Conservation (phyloP, 2,113 vertebrate species). For the Taxidea taxus region DNA sequence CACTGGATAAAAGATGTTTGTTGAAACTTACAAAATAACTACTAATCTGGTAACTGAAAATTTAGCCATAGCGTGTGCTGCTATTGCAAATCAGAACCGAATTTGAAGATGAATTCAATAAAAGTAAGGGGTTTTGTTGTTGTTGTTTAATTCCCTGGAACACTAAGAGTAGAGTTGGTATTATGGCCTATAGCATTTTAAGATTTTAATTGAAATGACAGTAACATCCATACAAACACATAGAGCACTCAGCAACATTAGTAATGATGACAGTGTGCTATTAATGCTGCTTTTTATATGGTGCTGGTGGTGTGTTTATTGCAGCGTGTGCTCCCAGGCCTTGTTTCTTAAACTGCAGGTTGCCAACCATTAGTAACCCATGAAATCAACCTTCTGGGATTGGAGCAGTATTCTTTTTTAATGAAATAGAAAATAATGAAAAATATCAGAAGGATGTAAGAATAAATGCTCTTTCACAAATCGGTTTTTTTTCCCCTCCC, state of each 20-base stretch:
- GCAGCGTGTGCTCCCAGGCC: neutral
- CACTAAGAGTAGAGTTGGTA: neutral
- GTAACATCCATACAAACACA: neutral
- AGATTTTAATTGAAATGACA: conserved; percentile 63
- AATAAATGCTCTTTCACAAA: neutral
- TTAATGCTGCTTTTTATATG: neutral
- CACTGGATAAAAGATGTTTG: neutral
- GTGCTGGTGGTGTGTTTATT: neutral
- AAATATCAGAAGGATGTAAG: neutral
- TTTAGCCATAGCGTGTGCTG: neutral
- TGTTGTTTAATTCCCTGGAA: neutral
- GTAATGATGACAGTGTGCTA: neutral
- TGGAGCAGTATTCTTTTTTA: neutral
- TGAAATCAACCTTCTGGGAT: neutral
- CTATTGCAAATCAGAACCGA: conserved; percentile 5
- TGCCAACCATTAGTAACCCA: neutral
- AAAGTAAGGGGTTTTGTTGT: neutral
- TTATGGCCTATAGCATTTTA: neutral
- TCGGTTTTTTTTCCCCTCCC: neutral
- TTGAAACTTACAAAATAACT: conserved; percentile 37
- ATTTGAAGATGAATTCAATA: conserved; percentile 20
- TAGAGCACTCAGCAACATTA: neutral
- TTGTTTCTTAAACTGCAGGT: neutral
- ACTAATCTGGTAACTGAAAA: neutral
- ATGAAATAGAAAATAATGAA: neutral